Evolutionary conservation across 2,888 invertebrate genomes (phyloP), one percentile per base, ranked within the genome.

Genomic region (Laothoe populi): DNA sequence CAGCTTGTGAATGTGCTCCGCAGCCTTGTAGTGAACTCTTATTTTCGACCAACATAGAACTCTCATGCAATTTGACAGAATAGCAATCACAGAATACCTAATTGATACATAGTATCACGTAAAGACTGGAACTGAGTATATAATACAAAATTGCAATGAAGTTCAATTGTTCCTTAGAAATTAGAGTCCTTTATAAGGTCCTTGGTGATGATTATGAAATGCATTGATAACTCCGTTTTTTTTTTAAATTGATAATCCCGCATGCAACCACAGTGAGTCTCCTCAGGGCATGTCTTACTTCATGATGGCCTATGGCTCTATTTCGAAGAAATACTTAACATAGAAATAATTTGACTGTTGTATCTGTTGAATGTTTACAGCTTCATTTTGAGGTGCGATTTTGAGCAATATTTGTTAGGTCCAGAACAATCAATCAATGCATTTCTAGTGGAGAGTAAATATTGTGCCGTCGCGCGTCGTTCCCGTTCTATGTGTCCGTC

Each of bases 381-480:
- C 5, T 42, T 42, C n/a, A n/a, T 42, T n/a, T 42, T 42, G n/a
- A 16, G 42, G 16, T 7, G 16, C n/a, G n/a, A 40, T 4, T 16
- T n/a, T n/a, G n/a, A n/a, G n/a, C n/a, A n/a, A 42, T 4, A 5
- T 42, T 44, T 19, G 16, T 7, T 10, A 19, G 44, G 16, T 44
- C 19, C 2, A 44, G 8, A 4, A 10, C 35, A 10, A 35, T n/a
- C 19, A 21, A 48, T 64, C 66, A 68, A 66, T 61, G 63, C 66
- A 68, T 68, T 68, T 64, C 66, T 65, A 59, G 19, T 24, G 62
- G 45, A 21, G 7, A 35, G 31, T 40, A 26, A 42, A 16, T 16
- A 31, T 45, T 58, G 31, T 31, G 31, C 8, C 42, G 59, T 45
- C 45, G 11, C 49, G 38, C 8, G 38, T 44, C 53, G 19, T 44